Conservation (phyloP, 2,797 vertebrate species). For the Novumbra hubbsi region DNA sequence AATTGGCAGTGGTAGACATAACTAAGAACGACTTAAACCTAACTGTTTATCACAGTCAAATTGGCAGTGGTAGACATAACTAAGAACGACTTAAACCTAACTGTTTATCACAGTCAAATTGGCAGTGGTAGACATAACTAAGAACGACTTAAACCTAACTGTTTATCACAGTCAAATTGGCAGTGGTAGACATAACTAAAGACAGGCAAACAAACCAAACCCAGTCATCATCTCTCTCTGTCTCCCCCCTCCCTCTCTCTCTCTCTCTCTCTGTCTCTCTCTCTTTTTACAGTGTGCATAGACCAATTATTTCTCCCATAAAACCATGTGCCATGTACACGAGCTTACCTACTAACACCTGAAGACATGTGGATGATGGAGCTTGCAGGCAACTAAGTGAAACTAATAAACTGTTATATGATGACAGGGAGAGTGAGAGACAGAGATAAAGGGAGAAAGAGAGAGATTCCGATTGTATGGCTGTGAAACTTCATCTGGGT, state of each 20-base stretch:
- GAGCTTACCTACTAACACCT: constrained; percentile 22
- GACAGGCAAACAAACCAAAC: constrained; percentile 22
- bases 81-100: too few species aligned
- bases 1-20: too few species aligned
- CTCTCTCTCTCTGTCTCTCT: constrained; percentile 16
- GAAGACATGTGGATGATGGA: constrained; percentile 42
- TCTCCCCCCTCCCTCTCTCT: constrained; percentile 13
- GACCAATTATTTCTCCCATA: constrained; percentile 32
- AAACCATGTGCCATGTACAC: constrained; percentile 26
- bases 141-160: constrained; percentile 37
- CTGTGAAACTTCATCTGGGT: constrained; percentile 39
- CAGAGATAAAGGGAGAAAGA: background rate
- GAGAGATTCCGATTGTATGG: constrained; percentile 43
- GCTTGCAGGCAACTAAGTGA: constrained; percentile 23
- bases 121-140: too few species aligned
- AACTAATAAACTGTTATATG: background rate
- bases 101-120: too few species aligned
- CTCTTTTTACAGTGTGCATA: constrained; percentile 14
- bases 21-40: too few species aligned
- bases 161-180: constrained; percentile 21
- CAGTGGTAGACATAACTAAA: too few species aligned
- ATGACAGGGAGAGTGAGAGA: background rate
- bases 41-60: too few species aligned
- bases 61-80: too few species aligned
- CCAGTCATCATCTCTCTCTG: constrained; percentile 11